Evolutionary conservation across 2,888 invertebrate genomes (phyloP).

Genomic region (Bunonema sp.): DNA sequence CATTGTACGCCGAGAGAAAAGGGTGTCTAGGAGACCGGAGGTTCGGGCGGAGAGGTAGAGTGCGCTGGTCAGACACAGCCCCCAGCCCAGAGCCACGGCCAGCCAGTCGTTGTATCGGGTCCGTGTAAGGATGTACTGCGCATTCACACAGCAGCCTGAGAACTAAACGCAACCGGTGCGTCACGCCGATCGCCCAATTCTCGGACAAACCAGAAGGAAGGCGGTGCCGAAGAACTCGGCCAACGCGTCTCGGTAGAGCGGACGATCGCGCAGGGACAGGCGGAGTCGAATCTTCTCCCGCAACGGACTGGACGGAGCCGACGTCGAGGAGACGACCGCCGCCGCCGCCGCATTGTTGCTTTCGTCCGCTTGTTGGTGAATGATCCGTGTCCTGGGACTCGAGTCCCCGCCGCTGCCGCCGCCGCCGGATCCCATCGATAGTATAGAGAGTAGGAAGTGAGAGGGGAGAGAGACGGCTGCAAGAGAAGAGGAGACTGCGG

Average conservation of each 20-base stretch:
- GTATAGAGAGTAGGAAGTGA: too few relatives aligned
- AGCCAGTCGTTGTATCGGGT: constrained; percentile 23
- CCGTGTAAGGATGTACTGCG: constrained; percentile 25
- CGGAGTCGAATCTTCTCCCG: too few relatives aligned
- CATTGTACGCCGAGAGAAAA: background rate
- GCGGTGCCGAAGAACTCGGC: constrained; percentile 27
- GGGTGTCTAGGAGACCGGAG: constrained; percentile 14
- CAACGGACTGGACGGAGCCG: too few relatives aligned
- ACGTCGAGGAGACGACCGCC: too few relatives aligned
- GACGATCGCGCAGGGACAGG: too few relatives aligned
- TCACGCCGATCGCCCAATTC: background rate
- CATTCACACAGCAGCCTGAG: constrained; percentile 22
- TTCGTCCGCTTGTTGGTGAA: too few relatives aligned
- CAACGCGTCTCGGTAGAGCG: constrained; percentile 15
- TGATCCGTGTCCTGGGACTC: too few relatives aligned
- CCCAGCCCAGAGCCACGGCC: constrained; percentile 32
- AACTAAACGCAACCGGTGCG: constrained; percentile 13
- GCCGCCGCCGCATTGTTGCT: too few relatives aligned
- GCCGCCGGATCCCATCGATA: too few relatives aligned
- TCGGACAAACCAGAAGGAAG: constrained; percentile 13
- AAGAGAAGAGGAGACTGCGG: too few relatives aligned
- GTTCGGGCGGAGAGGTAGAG: constrained; percentile 24
- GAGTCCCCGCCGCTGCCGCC: too few relatives aligned
- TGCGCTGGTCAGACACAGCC: constrained; percentile 26
- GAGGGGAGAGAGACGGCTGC: too few relatives aligned